phyloP scores from a whole-genome alignment of 2,888 invertebrate species.

The Uloborus plumipes region DNA sequence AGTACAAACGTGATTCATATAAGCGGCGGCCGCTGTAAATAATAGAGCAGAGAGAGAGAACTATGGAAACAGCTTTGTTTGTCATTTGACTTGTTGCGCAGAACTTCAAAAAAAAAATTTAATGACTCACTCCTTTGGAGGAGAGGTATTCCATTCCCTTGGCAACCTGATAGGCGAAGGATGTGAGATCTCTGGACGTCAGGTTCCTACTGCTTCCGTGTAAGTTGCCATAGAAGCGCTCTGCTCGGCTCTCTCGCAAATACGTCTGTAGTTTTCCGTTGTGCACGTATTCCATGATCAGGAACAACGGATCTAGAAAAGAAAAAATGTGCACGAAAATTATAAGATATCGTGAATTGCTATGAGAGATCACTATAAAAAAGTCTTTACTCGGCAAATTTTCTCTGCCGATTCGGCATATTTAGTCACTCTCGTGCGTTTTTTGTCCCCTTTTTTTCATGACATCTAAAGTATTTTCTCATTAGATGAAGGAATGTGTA shows the following conservation, averaged over 20 bases:
- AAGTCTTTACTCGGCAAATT: no score
- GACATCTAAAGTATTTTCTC: no score
- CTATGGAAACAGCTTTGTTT: neutral
- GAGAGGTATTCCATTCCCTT: conserved; percentile 88
- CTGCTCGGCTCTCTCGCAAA: conserved; percentile 79
- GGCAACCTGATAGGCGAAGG: conserved; percentile 86
- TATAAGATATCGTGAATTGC: no score
- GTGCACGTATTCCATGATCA: conserved; percentile 89
- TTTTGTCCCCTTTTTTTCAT: no score
- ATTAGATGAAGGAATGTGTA: no score
- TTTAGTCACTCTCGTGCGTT: no score
- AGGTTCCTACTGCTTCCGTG: conserved; percentile 73
- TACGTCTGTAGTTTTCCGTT: conserved; percentile 84
- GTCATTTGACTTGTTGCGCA: no score
- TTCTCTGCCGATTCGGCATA: no score
- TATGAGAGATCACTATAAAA: no score
- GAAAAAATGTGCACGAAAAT: neutral
- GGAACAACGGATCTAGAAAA: conserved; percentile 82
- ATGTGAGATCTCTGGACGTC: conserved; percentile 81
- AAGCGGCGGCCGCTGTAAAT: no score
- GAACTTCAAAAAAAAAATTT: no score
- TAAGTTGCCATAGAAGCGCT: conserved; percentile 84
- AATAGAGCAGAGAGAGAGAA: neutral
- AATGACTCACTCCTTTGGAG: conserved; percentile 79
- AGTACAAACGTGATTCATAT: no score